Base-by-base conservation (phyloP, 2,113 vertebrate species). In the Gadus macrocephalus region DNA sequence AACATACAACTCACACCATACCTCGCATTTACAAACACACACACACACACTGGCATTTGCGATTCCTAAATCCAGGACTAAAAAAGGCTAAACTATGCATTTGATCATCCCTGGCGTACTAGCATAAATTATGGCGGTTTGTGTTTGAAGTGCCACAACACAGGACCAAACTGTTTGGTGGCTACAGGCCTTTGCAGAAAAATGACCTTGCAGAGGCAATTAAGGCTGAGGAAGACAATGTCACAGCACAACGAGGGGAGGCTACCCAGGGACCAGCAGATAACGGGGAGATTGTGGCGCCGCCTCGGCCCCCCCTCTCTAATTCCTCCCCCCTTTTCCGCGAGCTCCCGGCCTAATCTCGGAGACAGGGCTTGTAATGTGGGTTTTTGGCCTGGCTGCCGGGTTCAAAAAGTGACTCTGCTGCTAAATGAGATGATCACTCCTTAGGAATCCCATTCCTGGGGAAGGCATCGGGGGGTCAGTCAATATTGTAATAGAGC, bases 391-490 rank as follows among this genome's bases (percentile, higher is more conserved):
- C 59, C 22, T 61, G 20, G 59, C 42, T 49, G 42, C 42, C 42
- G 42, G 42, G 59, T 61, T 20, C 15, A 61, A 22, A 61, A 5
- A 15, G 27, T 64, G 22, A 16, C 15, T 16, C 25, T 66, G 38
- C 77, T 83, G 73, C 77, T 65, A 68, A 12, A 42, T 71, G 66
- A 69, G 76, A 74, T 67, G 64, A 82, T 84, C 72, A 83, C 42
- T 73, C 64, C 71, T 14, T 53, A 73, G 38, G 76, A 83, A 85
- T 79, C 42, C 42, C 42, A 49, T 49, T 49, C 42, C 42, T 14
- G 12, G 1, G 42, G 42, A 49, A 49, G 42, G 42, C 42, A 49
- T 14, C 42, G 42, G 11, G 42, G 66, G 64, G 72, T 80, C 15
- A 64, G 53, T 65, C 73, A 72, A 85, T 78, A 80, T 81, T 63